Evolutionary conservation across 2,113 vertebrate genomes (phyloP).

Genomic region (Heterochromis multidens): DNA sequence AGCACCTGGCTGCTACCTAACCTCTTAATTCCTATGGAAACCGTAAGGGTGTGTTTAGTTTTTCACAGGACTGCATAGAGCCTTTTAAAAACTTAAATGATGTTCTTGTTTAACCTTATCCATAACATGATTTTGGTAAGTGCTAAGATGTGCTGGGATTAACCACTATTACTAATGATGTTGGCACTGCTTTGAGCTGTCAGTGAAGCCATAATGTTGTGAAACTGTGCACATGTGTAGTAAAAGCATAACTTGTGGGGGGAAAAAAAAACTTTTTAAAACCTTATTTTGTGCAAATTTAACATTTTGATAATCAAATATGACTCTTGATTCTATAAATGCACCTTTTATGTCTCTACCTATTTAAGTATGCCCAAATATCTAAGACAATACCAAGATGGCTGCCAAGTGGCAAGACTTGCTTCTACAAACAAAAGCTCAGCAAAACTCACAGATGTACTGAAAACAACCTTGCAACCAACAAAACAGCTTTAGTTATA

Average conservation of each 20-base stretch:
- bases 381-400: neutral
- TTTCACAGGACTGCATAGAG: neutral
- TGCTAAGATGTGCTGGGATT: neutral
- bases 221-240: neutral
- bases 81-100: neutral
- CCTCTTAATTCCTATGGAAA: neutral
- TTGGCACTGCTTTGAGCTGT: neutral
- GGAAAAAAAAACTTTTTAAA: too few species aligned
- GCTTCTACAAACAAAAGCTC: neutral
- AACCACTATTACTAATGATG: accelerated
- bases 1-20: neutral
- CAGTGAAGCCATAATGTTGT: neutral
- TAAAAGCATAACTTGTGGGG: neutral
- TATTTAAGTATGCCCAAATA: neutral
- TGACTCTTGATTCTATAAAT: neutral
- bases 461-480: neutral
- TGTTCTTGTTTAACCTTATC: neutral
- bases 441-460: neutral
- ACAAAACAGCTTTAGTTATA: neutral
- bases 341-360: neutral
- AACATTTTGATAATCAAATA: neutral
- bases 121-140: neutral
- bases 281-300: too few species aligned
- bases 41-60: neutral
- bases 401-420: neutral